Evolutionary conservation across 2,797 vertebrate genomes (phyloP).

Genomic region (Muraenolepis orangiensis): DNA sequence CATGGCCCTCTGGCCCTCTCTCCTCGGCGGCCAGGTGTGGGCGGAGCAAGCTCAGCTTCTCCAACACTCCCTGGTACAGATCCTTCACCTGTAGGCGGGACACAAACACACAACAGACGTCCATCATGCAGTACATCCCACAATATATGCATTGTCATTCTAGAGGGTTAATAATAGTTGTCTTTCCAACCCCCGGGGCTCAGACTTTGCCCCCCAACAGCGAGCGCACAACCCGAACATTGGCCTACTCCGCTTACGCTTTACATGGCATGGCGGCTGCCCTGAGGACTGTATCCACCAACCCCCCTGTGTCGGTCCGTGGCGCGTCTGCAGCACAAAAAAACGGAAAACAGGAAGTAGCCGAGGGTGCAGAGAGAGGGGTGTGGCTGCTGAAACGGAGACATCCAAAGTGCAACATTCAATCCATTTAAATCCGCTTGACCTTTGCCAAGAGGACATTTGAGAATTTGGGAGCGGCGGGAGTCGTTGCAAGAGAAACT

Average conservation of each 20-base stretch:
- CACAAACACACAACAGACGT: slow-evolving; percentile 23
- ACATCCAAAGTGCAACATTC: slow-evolving; percentile 25
- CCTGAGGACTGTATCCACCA: slow-evolving; percentile 51
- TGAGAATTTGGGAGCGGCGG: slow-evolving; percentile 14
- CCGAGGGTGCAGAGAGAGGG: not conserved
- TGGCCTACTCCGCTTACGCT: slow-evolving; percentile 44
- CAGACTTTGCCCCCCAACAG: not conserved
- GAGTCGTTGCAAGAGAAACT: not conserved
- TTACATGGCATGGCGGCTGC: slow-evolving; percentile 29
- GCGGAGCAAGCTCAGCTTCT: slow-evolving; percentile 70
- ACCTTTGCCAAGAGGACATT: slow-evolving; percentile 18
- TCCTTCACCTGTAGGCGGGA: slow-evolving; percentile 76
- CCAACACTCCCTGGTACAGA: slow-evolving; percentile 72
- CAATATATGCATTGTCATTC: not conserved
- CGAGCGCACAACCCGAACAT: not conserved
- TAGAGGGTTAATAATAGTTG: not conserved
- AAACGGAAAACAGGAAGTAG: slow-evolving; percentile 32
- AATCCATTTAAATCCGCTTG: slow-evolving; percentile 33
- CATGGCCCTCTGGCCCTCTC: slow-evolving; percentile 44
- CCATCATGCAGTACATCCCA: not conserved
- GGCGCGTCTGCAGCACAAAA: not conserved
- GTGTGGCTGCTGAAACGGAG: slow-evolving; percentile 13
- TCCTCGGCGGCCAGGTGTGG: slow-evolving; percentile 44
- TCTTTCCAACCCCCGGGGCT: not conserved
- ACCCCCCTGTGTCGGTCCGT: slow-evolving; percentile 13